Percentiles rank a stretch among this genome's conserved stretches.
Conservation (phyloP, 2,113 vertebrate genomes). For the Gadus macrocephalus region DNA sequence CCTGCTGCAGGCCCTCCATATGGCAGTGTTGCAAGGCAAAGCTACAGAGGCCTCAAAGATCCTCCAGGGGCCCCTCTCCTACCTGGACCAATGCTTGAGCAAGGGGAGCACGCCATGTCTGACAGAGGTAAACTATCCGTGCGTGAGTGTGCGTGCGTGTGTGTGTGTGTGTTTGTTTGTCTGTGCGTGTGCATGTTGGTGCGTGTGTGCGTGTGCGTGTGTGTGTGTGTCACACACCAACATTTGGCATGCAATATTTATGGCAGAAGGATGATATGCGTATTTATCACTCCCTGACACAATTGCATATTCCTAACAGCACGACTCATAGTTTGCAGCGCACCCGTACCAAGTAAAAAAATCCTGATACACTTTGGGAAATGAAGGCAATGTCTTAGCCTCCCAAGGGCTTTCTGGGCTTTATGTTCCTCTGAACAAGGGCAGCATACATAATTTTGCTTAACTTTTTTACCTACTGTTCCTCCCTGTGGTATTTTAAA, state of each 20-base stretch:
- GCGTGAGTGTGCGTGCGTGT: no score
- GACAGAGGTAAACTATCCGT: constrained; percentile 76
- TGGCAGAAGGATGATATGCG: neutral
- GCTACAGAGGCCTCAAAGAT: constrained; percentile 62
- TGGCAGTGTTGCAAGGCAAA: constrained; percentile 78
- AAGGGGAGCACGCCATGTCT: constrained; percentile 68
- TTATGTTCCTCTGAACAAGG: no score
- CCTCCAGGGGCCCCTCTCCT: constrained; percentile 63
- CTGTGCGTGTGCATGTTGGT: neutral
- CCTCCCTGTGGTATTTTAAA: constrained; percentile 6
- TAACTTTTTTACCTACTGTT: neutral
- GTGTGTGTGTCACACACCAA: neutral
- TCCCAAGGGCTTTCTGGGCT: neutral
- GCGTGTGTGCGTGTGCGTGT: neutral
- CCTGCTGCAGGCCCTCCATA: constrained; percentile 71
- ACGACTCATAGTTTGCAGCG: neutral
- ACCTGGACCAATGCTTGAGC: constrained; percentile 77
- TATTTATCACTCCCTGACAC: neutral
- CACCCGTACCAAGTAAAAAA: constrained; percentile 25
- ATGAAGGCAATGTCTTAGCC: neutral
- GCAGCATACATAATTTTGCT: no score
- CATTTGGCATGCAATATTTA: neutral
- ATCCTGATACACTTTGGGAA: constrained; percentile 23
- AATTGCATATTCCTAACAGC: neutral
- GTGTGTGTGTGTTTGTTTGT: neutral